Evolutionary conservation across 2,888 invertebrate genomes (phyloP).

Genomic region (Netelia virgata): DNA sequence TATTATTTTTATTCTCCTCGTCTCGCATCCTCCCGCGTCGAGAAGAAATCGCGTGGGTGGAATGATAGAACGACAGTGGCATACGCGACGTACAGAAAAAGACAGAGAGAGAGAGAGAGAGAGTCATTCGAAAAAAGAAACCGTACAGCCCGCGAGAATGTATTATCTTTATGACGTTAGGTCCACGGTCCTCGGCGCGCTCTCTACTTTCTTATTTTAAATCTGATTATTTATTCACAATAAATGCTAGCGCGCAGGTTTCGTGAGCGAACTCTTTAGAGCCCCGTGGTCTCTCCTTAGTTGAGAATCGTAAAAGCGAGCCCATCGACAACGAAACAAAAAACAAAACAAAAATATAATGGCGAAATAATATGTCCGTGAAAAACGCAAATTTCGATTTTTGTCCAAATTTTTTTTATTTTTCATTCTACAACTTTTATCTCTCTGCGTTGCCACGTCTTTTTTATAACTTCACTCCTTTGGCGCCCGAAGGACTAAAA

Average conservation of each 20-base stretch:
- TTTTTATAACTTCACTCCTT: conserved; percentile 32
- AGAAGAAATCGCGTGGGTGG: conserved; percentile 50
- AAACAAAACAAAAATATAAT: conserved; percentile 12
- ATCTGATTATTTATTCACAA: conserved; percentile 57
- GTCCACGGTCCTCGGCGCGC: not conserved
- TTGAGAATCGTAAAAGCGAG: conserved; percentile 44
- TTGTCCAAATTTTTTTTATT: not conserved
- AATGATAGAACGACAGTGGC: conserved; percentile 30
- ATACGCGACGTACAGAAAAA: conserved; percentile 33
- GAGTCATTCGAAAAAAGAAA: conserved; percentile 19
- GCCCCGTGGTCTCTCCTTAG: not conserved
- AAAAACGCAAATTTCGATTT: not conserved
- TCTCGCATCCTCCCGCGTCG: conserved; percentile 35
- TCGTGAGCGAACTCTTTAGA: conserved; percentile 41
- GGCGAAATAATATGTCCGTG: not conserved
- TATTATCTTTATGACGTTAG: conserved; percentile 45
- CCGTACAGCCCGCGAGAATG: conserved; percentile 17
- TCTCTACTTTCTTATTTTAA: conserved; percentile 36
- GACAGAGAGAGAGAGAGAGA: not conserved
- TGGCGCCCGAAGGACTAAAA: conserved; percentile 26
- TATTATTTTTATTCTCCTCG: conserved; percentile 22
- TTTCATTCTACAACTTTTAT: not conserved
- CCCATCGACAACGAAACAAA: conserved; percentile 15
- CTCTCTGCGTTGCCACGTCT: not conserved
- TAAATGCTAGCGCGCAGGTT: conserved; percentile 20